Percentiles rank a stretch among this genome's conserved stretches.
These are phyloP conservation scores for Diaprepes abbreviatus DNA, from an alignment of 2,888 invertebrate species.

Conservation along the genomic window DNA sequence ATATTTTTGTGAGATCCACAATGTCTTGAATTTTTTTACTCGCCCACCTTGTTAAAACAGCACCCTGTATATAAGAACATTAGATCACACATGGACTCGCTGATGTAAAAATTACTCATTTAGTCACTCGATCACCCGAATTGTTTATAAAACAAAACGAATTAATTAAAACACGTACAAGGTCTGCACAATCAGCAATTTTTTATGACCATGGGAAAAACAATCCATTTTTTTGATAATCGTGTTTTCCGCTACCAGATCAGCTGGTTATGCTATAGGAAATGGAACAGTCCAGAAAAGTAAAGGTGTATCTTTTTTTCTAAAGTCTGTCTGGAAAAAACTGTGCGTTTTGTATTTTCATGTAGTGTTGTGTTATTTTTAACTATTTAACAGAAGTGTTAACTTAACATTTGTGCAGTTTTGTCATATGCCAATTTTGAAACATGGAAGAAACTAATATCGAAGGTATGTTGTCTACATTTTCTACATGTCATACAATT, in stretches of 20 bases:
- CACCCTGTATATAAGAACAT: constrained; percentile 13
- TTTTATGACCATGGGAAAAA: constrained; percentile 32
- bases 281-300: background rate
- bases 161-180: constrained; percentile 41
- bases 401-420: too few relatives aligned
- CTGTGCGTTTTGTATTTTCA: too few relatives aligned
- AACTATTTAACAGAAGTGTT: too few relatives aligned
- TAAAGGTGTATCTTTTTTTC: background rate
- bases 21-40: too few relatives aligned
- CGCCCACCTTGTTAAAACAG: too few relatives aligned
- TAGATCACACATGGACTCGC: background rate
- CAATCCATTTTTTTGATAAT: constrained; percentile 29
- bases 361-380: background rate
- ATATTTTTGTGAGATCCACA: too few relatives aligned
- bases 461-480: background rate
- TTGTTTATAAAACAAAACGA: constrained; percentile 36
- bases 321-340: too few relatives aligned
- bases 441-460: constrained; percentile 13
- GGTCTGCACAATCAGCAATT: constrained; percentile 36
- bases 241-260: background rate
- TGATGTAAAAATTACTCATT: constrained; percentile 30
- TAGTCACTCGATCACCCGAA: constrained; percentile 24
- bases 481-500: background rate
- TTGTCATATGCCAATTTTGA: too few relatives aligned
- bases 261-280: background rate